These are phyloP conservation scores for Nineta flava DNA, from an alignment of 2,888 invertebrate genomes.

Conservation along the genomic window DNA sequence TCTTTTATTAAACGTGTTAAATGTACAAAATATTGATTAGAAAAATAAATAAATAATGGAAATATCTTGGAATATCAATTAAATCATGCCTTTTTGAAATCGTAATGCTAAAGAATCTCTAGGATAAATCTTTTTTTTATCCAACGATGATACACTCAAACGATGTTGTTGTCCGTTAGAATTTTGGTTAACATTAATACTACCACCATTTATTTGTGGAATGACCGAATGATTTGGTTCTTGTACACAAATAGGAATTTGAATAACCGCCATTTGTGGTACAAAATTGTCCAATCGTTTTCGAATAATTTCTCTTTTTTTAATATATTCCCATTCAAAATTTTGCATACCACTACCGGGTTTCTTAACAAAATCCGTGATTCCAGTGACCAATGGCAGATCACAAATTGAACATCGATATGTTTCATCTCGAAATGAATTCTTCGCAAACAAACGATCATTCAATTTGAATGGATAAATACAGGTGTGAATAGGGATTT, in stretches of 20 bases:
- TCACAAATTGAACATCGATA: constrained; percentile 34
- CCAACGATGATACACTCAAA: neutral
- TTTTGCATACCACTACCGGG: neutral
- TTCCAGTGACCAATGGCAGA: constrained; percentile 22
- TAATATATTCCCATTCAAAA: constrained; percentile 3
- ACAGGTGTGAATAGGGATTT: constrained; percentile 29
- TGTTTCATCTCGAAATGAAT: constrained; percentile 36
- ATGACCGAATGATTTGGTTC: neutral
- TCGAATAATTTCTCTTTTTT: neutral
- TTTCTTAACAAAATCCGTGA: neutral
- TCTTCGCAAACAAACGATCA: constrained; percentile 18
- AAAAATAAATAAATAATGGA: too few species aligned
- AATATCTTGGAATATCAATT: too few species aligned
- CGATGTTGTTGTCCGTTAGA: too few species aligned
- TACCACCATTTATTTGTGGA: neutral
- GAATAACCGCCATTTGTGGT: neutral
- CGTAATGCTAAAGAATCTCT: constrained; percentile 13
- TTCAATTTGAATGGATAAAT: constrained; percentile 38
- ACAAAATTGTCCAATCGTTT: neutral
- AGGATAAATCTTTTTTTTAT: constrained; percentile 6
- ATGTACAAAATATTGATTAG: too few species aligned
- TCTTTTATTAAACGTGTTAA: too few species aligned
- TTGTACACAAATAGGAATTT: neutral
- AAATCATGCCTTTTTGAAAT: constrained; percentile 12
- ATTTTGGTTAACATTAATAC: neutral